These are phyloP conservation scores for Hirundo rustica DNA, from an alignment of 2,797 vertebrate species.

Conservation along the genomic window DNA sequence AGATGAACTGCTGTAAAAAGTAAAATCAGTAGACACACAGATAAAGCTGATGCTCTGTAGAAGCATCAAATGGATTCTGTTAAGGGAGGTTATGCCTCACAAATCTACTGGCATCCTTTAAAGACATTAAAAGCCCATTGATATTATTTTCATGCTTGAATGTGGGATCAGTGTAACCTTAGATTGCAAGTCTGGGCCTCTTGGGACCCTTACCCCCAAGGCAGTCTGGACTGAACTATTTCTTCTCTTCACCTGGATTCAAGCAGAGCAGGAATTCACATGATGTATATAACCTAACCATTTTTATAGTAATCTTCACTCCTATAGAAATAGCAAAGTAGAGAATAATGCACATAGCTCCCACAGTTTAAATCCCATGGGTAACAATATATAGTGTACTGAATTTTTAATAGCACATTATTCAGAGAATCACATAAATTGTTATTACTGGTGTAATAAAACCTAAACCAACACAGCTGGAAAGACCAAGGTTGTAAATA, in stretches of 20 bases:
- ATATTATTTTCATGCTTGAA: neutral
- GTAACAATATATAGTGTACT: constrained; percentile 22
- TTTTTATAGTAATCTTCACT: constrained; percentile 54
- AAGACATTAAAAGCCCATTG: neutral
- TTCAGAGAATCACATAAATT: constrained; percentile 61
- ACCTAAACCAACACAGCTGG: constrained; percentile 59
- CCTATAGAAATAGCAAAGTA: constrained; percentile 30
- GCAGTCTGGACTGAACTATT: neutral
- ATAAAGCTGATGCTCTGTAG: neutral
- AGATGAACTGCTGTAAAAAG: neutral
- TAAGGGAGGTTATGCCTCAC: constrained; percentile 1
- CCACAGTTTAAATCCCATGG: constrained; percentile 48
- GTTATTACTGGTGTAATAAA: constrained; percentile 64
- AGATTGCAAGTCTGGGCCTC: neutral
- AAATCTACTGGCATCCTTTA: constrained; percentile 11
- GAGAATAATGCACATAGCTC: constrained; percentile 41
- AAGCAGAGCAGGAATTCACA: constrained; percentile 35
- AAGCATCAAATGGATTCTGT: neutral
- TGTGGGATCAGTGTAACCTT: neutral
- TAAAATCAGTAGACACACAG: neutral
- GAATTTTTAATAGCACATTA: constrained; percentile 59
- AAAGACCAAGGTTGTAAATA: constrained; percentile 51
- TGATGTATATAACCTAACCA: neutral
- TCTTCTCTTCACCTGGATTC: constrained; percentile 28
- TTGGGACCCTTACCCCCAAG: neutral